These are phyloP conservation scores for Noctua fimbriata DNA, from an alignment of 2,888 invertebrate species.

Conservation along the genomic window DNA sequence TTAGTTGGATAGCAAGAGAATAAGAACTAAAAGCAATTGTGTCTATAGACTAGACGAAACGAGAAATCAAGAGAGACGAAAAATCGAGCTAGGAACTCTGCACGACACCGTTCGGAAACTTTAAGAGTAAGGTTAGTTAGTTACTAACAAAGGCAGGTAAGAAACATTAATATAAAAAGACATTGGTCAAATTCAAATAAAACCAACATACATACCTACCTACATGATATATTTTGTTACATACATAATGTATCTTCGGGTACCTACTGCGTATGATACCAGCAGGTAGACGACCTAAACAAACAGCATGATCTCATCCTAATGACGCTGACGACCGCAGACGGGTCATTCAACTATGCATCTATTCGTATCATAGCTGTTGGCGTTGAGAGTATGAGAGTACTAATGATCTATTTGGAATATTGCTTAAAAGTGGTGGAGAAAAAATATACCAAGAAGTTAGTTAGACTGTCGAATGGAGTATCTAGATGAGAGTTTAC, in stretches of 20 bases:
- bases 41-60: neutral
- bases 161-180: neutral
- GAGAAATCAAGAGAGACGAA: neutral
- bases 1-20: neutral
- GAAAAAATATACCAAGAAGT: neutral
- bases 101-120: too few species aligned
- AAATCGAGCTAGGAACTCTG: neutral
- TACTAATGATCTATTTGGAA: conserved; percentile 12
- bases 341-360: conserved; percentile 55
- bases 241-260: conserved; percentile 1
- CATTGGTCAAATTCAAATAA: neutral
- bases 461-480: neutral
- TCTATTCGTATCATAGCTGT: conserved; percentile 26
- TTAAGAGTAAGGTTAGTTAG: neutral
- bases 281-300: conserved; percentile 52
- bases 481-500: neutral
- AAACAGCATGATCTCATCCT: conserved; percentile 58
- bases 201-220: neutral
- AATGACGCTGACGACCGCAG: conserved; percentile 36
- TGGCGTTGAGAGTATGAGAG: neutral
- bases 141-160: neutral
- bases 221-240: neutral
- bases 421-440: neutral
- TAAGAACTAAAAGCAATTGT: neutral
- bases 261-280: neutral